Percentiles rank a stretch among this genome's conserved stretches.
Conservation (phyloP, 2,888 invertebrate genomes). For the Synanthedon tipuliformis region DNA sequence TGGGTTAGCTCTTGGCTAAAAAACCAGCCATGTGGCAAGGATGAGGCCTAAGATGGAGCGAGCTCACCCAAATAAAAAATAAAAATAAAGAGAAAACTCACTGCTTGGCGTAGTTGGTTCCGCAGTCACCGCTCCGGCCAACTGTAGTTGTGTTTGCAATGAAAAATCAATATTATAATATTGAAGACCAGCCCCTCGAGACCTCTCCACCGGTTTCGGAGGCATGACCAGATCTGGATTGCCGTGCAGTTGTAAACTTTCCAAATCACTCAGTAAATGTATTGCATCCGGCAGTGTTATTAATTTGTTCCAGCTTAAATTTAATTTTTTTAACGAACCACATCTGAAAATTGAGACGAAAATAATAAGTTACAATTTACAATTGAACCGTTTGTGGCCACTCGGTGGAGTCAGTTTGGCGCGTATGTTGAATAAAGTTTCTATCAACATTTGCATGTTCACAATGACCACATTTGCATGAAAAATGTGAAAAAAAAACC, state of each 20-base stretch:
- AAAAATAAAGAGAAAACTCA: conserved; percentile 35
- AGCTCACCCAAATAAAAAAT: too few relatives aligned
- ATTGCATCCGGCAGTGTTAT: conserved; percentile 98
- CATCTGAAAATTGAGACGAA: conserved; percentile 71
- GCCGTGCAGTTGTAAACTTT: conserved; percentile 88
- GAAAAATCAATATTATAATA: conserved; percentile 99
- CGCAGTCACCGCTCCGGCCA: conserved; percentile 90
- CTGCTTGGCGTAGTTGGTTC: conserved; percentile 77
- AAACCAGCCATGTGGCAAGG: too few relatives aligned
- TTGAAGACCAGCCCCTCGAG: conserved; percentile 83
- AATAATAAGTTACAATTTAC: too few relatives aligned
- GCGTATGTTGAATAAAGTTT: too few relatives aligned
- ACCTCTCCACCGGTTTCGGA: conserved; percentile 84
- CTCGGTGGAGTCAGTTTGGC: too few relatives aligned
- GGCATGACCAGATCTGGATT: conserved; percentile 98
- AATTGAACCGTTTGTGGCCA: too few relatives aligned
- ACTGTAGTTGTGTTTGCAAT: conserved; percentile 90
- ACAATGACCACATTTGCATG: too few relatives aligned
- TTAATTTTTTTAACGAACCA: conserved; percentile 91
- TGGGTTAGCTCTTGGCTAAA: too few relatives aligned
- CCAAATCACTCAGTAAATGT: conserved; percentile 90
- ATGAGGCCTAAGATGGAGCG: too few relatives aligned
- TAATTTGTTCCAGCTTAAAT: conserved; percentile 91
- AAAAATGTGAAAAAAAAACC: too few relatives aligned
- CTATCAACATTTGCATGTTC: too few relatives aligned